A percentile compares a stretch with the other conserved stretches of the same genome.
These are phyloP conservation scores for Malachius bipustulatus DNA, from an alignment of 2,888 invertebrate species.

Conservation along the genomic window DNA sequence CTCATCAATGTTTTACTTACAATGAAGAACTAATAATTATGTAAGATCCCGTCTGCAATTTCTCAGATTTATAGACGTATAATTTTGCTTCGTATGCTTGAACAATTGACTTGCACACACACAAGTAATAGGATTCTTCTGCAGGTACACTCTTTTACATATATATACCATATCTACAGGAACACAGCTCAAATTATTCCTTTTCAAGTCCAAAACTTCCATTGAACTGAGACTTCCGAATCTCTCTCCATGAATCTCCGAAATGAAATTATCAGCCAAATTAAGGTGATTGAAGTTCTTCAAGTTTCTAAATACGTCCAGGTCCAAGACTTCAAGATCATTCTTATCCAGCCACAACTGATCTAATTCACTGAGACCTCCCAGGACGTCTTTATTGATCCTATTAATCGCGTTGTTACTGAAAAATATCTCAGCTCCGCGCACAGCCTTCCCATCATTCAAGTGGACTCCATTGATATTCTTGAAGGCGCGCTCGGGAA, in stretches of 20 bases:
- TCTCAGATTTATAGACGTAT: too few species aligned
- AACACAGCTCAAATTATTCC: constrained; percentile 7
- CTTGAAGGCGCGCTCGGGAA: constrained; percentile 28
- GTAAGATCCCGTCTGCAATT: too few species aligned
- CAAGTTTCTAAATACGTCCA: constrained; percentile 13
- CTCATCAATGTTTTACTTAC: too few species aligned
- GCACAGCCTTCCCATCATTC: constrained; percentile 18
- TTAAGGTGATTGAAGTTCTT: constrained; percentile 8
- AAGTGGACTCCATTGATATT: constrained; percentile 24
- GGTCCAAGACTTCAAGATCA: constrained; percentile 19
- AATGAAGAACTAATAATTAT: too few species aligned
- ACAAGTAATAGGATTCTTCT: constrained; percentile 6
- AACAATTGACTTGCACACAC: too few species aligned
- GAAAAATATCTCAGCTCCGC: constrained; percentile 16
- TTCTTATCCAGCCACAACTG: constrained; percentile 24
- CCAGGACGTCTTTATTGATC: constrained; percentile 18
- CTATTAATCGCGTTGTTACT: constrained; percentile 21
- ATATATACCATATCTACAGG: constrained; percentile 3
- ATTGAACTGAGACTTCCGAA: constrained; percentile 4
- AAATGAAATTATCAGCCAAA: constrained; percentile 9
- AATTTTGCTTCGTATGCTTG: too few species aligned
- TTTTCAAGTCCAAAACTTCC: constrained; percentile 4
- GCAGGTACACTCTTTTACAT: background rate
- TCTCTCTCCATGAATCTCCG: background rate
- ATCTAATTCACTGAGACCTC: constrained; percentile 20